Base-by-base conservation (phyloP, 2,888 invertebrate genomes). In the Ichneumon xanthorius region DNA sequence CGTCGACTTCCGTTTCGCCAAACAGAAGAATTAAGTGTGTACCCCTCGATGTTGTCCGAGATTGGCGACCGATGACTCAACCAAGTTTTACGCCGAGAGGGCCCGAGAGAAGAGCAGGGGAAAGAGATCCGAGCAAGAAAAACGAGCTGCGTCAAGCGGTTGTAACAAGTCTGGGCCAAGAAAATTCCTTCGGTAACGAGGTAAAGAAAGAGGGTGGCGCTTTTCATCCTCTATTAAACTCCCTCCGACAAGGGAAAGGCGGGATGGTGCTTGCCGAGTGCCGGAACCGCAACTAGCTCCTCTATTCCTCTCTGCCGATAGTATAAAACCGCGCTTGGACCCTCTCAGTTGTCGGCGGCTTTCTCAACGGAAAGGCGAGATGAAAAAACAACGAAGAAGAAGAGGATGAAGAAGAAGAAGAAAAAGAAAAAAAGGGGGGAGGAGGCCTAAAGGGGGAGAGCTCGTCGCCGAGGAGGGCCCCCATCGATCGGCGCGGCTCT, bases 191-290 rank as follows among this genome's bases (percentile, higher is more conserved):
- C 45, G 71, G 33, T 63, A 61, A 72, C 80, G 70, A 80, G 79
- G 80, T 80, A 84, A 85, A 88, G 88, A 88, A 89, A 89, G 88
- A 85, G 86, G 88, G 89, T 88, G 86, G 90, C 90, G 90, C 91
- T 91, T 93, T 94, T 94, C 93, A 94, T 93, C 93, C 93, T 93
- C 94, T 94, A 93, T 94, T 93, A 94, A 94, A 92, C 93, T 92
- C 91, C 91, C 92, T 90, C 88, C 88, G 95, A 95, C 95, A 95
- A 94, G 95, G 94, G 95, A 95, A 95, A 95, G 95, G 95, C 95
- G 95, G 95, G 30, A 30, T 48, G 77, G 58, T 67, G 70, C 68
- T 76, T n/a, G 70, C 82, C 85, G 83, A 86, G 86, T 86, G 86
- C 86, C 86, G 86, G 86, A 87, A 86, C 85, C 86, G 72, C 86